These are phyloP conservation scores for Acleris holmiana DNA, from an alignment of 2,888 invertebrate genomes.

Conservation along the genomic window DNA sequence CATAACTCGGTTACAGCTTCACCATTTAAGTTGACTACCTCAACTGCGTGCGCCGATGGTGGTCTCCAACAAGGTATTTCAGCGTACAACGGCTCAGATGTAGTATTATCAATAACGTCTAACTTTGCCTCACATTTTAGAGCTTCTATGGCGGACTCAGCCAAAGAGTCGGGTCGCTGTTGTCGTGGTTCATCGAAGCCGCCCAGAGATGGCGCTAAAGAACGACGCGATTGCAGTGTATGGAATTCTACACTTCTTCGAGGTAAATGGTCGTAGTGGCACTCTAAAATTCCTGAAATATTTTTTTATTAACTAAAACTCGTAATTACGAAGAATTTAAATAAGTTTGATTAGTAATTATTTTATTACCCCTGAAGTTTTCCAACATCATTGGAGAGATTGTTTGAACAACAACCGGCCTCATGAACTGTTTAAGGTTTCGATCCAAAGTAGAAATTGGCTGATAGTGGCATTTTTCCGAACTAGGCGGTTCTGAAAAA, in stretches of 20 bases:
- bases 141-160: conserved; percentile 74
- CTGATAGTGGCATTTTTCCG: conserved; percentile 80
- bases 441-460: conserved; percentile 77
- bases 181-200: conserved; percentile 57
- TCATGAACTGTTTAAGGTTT: conserved; percentile 80
- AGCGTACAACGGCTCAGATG: conserved; percentile 86
- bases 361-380: conserved; percentile 80
- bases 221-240: conserved; percentile 55
- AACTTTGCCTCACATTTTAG: conserved; percentile 75
- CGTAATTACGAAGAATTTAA: neutral
- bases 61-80: conserved; percentile 86
- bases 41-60: conserved; percentile 75
- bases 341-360: too few species aligned
- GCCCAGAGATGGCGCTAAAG: conserved; percentile 68
- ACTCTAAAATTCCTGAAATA: conserved; percentile 78
- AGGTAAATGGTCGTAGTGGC: conserved; percentile 86
- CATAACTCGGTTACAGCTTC: conserved; percentile 82
- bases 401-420: conserved; percentile 77
- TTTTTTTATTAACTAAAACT: conserved; percentile 6
- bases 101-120: conserved; percentile 69
- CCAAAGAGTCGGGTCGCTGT: conserved; percentile 59
- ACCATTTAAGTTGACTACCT: conserved; percentile 72
- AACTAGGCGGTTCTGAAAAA: conserved; percentile 77
- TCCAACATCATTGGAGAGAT: conserved; percentile 83
- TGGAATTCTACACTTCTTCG: conserved; percentile 69